Base-by-base conservation (phyloP, 2,113 vertebrate genomes). In the Tilapia sparmanii region DNA sequence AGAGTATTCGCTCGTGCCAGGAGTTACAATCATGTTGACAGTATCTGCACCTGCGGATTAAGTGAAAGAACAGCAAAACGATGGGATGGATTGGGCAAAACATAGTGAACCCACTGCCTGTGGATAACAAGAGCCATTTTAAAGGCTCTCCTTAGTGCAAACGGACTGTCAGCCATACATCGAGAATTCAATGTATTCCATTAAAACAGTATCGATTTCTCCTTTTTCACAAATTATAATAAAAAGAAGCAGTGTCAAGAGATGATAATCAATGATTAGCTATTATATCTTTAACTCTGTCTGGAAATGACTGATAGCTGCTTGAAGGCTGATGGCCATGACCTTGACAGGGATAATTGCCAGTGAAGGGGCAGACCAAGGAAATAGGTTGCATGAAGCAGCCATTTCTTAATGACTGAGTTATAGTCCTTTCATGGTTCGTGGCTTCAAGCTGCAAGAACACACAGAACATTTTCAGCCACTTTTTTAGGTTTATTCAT, bases 21-120 rank as follows among this genome's bases (percentile, higher is more conserved):
- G 86, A 95, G 92, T 94, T 93, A 92, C 95, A 95, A 95, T 96
- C 86, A 82, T 94, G 91, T 95, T 96, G 94, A 96, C 95, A 96
- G 95, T 93, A 94, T 95, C 92, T 91, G 79, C 94, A 96, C 94
- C 91, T 90, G 94, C 92, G 91, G 94, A 95, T 93, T 94, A 94
- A 91, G 92, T 88, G 90, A 93, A 89, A 93, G 87, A 95, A 93
- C 83, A 87, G 89, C 82, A 91, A 93, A 91, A 93, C 18, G 47
- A 54, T 80, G 59, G 57, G 85, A 87, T 73, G 84, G 92, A 93
- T 92, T 85, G 88, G 83, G 55, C 83, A 87, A 94, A 94, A 94
- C 88, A 90, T 88, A 93, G 94, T 91, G 84, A 89, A 89, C 94
- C 85, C 85, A 82, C 81, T 45, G 93, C 92, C 90, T 87, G 54